Percentiles rank a stretch among this genome's conserved stretches.
These are phyloP conservation scores for Toxotes jaculatrix DNA, from an alignment of 2,113 vertebrate species.

Conservation along the genomic window DNA sequence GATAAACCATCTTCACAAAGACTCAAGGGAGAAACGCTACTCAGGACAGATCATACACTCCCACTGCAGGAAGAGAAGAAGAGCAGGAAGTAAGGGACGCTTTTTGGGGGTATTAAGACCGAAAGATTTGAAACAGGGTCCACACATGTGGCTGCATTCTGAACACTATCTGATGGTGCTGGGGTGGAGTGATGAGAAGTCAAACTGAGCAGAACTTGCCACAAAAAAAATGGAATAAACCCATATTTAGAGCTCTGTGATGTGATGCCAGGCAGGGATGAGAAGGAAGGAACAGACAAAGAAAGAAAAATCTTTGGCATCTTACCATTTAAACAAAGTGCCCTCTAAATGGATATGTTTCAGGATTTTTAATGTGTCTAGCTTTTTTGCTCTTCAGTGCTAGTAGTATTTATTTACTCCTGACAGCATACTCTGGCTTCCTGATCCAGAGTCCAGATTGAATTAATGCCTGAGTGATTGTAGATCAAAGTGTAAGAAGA, in stretches of 20 bases:
- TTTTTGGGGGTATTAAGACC: constrained; percentile 56
- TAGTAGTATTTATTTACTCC: constrained; percentile 71
- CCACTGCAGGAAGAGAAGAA: constrained; percentile 23
- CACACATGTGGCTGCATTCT: constrained; percentile 64
- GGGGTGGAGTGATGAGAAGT: constrained; percentile 57
- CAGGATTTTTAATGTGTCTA: constrained; percentile 25
- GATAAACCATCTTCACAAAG: constrained; percentile 70
- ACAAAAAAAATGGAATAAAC: constrained; percentile 55
- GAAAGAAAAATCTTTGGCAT: constrained; percentile 62
- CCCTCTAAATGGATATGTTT: constrained; percentile 65
- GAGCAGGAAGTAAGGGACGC: constrained; percentile 50
- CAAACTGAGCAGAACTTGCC: constrained; percentile 58
- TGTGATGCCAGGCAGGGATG: constrained; percentile 66
- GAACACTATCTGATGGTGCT: constrained; percentile 60
- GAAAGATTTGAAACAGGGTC: constrained; percentile 68
- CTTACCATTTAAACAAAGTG: constrained; percentile 66
- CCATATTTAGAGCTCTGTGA: constrained; percentile 69
- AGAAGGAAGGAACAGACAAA: constrained; percentile 58
- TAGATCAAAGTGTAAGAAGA: constrained; percentile 74
- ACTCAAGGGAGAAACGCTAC: constrained; percentile 52
- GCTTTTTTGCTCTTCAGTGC: constrained; percentile 48
- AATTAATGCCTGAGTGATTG: constrained; percentile 61
- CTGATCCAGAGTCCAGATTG: constrained; percentile 69
- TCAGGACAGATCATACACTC: constrained; percentile 51
- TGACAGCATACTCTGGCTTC: constrained; percentile 60